Conservation (phyloP, 2,888 invertebrate species). For the Lacanobia oleracea region DNA sequence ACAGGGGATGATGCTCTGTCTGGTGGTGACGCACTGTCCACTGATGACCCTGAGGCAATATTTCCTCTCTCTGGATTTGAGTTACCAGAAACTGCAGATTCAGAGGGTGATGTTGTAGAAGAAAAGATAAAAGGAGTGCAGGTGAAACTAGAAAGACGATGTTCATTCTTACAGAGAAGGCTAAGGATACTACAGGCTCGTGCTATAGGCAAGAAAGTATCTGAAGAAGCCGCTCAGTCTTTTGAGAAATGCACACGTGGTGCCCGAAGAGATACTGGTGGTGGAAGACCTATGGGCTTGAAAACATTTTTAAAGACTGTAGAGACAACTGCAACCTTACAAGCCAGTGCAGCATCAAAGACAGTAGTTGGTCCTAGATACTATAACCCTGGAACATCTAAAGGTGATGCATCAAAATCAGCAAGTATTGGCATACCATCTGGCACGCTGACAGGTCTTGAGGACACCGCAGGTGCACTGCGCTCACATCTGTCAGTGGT, state of each 20-base stretch:
- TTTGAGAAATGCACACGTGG: constrained; percentile 94
- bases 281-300: constrained; percentile 84
- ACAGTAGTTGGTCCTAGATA: constrained; percentile 83
- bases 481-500: constrained; percentile 93
- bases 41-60: constrained; percentile 87
- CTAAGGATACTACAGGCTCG: constrained; percentile 94
- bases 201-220: constrained; percentile 94
- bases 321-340: constrained; percentile 84
- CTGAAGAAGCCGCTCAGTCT: constrained; percentile 93
- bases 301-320: constrained; percentile 86
- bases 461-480: constrained; percentile 93
- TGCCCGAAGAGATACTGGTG: constrained; percentile 90
- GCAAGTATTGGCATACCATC: constrained; percentile 90
- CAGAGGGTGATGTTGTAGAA: constrained; percentile 88
- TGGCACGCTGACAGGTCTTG: constrained; percentile 93
- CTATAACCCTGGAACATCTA: constrained; percentile 91
- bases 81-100: constrained; percentile 88
- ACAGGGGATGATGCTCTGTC: constrained; percentile 79
- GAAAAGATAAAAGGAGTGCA: constrained; percentile 90
- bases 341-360: constrained; percentile 84
- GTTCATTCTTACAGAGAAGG: constrained; percentile 93
- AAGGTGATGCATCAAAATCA: constrained; percentile 94
- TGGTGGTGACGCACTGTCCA: constrained; percentile 80
- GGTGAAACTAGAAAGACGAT: constrained; percentile 92
- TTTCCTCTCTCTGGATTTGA: constrained; percentile 86